Conservation (phyloP, 2,888 invertebrate genomes). For the Eumerus sabulonum region DNA sequence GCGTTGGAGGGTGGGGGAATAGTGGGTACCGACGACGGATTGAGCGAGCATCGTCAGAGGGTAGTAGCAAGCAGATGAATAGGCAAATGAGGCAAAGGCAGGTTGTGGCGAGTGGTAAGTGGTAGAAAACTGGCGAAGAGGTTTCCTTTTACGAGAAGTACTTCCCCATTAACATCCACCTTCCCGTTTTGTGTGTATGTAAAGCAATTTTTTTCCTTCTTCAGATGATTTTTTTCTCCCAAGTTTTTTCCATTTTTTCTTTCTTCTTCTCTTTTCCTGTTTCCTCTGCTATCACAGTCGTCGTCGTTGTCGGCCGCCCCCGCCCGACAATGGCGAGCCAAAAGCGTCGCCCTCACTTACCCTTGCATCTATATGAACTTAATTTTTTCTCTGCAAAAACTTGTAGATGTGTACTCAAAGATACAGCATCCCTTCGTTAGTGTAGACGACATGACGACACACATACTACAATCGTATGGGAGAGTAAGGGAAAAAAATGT, state of each 20-base stretch:
- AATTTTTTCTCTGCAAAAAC: slow-evolving; percentile 66
- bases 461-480: slow-evolving; percentile 22
- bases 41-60: slow-evolving; percentile 2
- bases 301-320: slow-evolving; percentile 52
- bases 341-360: slow-evolving; percentile 45
- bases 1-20: slow-evolving; percentile 4
- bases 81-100: slow-evolving; percentile 21
- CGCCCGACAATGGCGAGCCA: slow-evolving; percentile 15
- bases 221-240: slow-evolving; percentile 39
- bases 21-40: not conserved
- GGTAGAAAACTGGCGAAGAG: slow-evolving; percentile 66
- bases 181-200: slow-evolving; percentile 66
- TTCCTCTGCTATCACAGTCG: too few species aligned
- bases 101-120: slow-evolving; percentile 65
- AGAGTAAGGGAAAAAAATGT: slow-evolving; percentile 39
- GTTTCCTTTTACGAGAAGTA: slow-evolving; percentile 69
- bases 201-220: slow-evolving; percentile 65
- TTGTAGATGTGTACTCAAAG: slow-evolving; percentile 68
- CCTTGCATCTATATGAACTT: slow-evolving; percentile 66
- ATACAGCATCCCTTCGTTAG: slow-evolving; percentile 68
- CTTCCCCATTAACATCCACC: slow-evolving; percentile 69
- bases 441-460: slow-evolving; percentile 40
- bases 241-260: not conserved
- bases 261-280: not conserved
- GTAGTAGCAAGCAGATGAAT: slow-evolving; percentile 11